phyloP scores from a whole-genome alignment of 2,888 invertebrate species.

The Pasiphila rectangulata region DNA sequence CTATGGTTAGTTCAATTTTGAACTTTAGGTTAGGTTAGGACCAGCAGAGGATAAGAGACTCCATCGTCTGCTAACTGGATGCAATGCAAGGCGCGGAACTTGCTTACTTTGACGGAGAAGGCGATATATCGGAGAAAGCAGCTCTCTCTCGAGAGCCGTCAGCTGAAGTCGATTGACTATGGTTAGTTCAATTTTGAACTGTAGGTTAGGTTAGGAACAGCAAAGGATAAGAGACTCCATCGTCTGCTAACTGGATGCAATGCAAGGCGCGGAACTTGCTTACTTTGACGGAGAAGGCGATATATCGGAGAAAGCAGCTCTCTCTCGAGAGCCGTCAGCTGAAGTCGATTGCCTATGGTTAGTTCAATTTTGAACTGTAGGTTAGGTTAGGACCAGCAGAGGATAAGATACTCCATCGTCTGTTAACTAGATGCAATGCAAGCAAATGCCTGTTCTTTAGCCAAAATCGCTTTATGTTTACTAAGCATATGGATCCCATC shows the following conservation, averaged over 20 bases:
- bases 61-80: too few species aligned
- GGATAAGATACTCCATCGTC: too few species aligned
- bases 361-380: slow-evolving; percentile 12
- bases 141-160: slow-evolving; percentile 45
- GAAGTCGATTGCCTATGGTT: slow-evolving; percentile 50
- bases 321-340: slow-evolving; percentile 47
- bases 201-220: too few species aligned
- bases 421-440: too few species aligned
- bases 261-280: slow-evolving; percentile 42
- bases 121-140: slow-evolving; percentile 57
- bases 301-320: slow-evolving; percentile 51
- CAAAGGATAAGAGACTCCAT: slow-evolving; percentile 42
- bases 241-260: slow-evolving; percentile 38
- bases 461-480: too few species aligned
- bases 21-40: too few species aligned
- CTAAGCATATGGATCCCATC: too few species aligned
- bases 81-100: slow-evolving; percentile 64
- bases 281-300: slow-evolving; percentile 63
- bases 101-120: slow-evolving; percentile 65
- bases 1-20: slow-evolving; percentile 41
- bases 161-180: slow-evolving; percentile 45
- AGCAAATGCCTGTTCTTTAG: too few species aligned
- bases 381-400: too few species aligned
- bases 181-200: slow-evolving; percentile 37
- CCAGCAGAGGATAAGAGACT: too few species aligned